These are phyloP conservation scores for Hybos culiciformis DNA, from an alignment of 2,888 invertebrate genomes.

Conservation along the genomic window DNA sequence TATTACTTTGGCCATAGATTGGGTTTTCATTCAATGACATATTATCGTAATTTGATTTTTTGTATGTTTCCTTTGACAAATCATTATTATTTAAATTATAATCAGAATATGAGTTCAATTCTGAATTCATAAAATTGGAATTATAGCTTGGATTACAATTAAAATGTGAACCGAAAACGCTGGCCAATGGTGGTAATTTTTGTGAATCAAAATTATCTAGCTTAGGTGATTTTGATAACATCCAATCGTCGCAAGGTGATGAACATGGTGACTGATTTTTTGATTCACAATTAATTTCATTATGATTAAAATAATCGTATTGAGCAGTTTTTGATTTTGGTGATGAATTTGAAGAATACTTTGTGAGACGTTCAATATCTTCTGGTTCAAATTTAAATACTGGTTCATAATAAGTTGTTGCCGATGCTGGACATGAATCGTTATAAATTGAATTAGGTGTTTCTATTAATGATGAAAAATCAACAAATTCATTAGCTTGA, in stretches of 20 bases:
- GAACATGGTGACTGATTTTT: slow-evolving; percentile 36
- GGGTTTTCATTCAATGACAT: too few relatives aligned
- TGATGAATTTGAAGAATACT: slow-evolving; percentile 2
- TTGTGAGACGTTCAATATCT: slow-evolving; percentile 33
- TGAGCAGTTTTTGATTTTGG: slow-evolving; percentile 1
- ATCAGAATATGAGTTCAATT: slow-evolving; percentile 21
- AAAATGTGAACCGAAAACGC: slow-evolving; percentile 25
- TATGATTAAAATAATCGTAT: slow-evolving; percentile 34
- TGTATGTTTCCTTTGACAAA: slow-evolving; percentile 1
- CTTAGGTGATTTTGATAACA: slow-evolving; percentile 18
- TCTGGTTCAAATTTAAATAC: slow-evolving; percentile 36
- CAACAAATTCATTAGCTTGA: background rate
- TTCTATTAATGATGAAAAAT: background rate
- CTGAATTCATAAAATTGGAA: slow-evolving; percentile 13
- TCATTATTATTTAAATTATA: slow-evolving; percentile 29
- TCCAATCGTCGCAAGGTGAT: slow-evolving; percentile 34
- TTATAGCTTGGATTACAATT: too few relatives aligned
- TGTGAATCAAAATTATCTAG: slow-evolving; percentile 8
- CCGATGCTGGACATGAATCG: slow-evolving; percentile 1
- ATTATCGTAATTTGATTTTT: slow-evolving; percentile 23
- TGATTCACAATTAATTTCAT: slow-evolving; percentile 37
- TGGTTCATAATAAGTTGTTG: background rate
- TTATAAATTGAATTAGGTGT: background rate
- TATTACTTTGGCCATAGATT: too few relatives aligned
- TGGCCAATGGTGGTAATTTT: slow-evolving; percentile 33